phyloP scores from a whole-genome alignment of 2,888 invertebrate genomes.

The Thysanoteuthis rhombus region DNA sequence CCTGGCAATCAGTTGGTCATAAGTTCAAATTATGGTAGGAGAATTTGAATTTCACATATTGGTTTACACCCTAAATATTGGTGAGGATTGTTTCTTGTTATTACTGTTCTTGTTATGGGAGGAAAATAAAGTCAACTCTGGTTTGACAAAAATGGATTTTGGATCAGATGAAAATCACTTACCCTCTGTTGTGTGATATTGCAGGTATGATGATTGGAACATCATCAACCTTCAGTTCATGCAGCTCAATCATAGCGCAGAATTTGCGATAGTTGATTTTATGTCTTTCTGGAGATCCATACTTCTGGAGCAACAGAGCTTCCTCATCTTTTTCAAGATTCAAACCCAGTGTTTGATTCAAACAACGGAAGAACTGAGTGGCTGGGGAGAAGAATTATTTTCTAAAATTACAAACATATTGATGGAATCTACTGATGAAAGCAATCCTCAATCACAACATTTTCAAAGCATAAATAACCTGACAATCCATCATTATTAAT shows the following conservation, averaged over 20 bases:
- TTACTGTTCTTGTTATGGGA: too few species aligned
- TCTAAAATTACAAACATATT: not conserved
- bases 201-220: not conserved
- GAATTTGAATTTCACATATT: too few species aligned
- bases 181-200: not conserved
- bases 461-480: too few species aligned
- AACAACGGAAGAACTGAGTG: conserved; percentile 65
- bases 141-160: too few species aligned
- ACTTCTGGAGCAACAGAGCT: conserved; percentile 54
- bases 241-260: conserved; percentile 57
- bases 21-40: too few species aligned
- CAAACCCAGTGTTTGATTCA: conserved; percentile 65
- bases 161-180: not conserved
- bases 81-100: too few species aligned
- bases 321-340: conserved; percentile 61
- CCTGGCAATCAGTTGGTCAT: too few species aligned
- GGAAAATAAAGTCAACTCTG: too few species aligned
- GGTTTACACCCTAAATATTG: too few species aligned
- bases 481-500: too few species aligned
- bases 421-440: not conserved
- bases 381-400: conserved; percentile 48
- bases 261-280: conserved; percentile 64
- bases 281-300: conserved; percentile 57
- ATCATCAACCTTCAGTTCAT: not conserved
- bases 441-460: too few species aligned